Percentiles rank a stretch among this genome's conserved stretches.
These are phyloP conservation scores for Nymphicus hollandicus DNA, from an alignment of 2,113 vertebrate genomes.

Conservation along the genomic window DNA sequence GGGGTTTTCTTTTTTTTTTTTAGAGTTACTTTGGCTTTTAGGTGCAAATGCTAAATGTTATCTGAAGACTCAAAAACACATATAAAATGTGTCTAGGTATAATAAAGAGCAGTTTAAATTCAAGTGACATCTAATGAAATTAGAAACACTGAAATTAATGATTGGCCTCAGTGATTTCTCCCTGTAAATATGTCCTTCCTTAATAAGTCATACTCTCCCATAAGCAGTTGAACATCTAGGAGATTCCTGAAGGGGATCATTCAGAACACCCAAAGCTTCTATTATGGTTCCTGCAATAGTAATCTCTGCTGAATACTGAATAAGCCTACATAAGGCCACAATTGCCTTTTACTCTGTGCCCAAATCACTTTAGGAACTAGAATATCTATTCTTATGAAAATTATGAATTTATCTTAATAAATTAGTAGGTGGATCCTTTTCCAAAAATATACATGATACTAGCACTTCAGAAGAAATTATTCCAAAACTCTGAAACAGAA, in stretches of 20 bases:
- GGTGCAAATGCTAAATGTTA: neutral
- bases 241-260: neutral
- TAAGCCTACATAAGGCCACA: neutral
- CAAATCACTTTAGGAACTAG: neutral
- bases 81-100: neutral
- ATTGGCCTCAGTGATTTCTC: neutral
- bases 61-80: neutral
- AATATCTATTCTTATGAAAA: neutral
- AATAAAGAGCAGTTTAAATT: neutral
- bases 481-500: neutral
- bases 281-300: neutral
- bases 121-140: neutral
- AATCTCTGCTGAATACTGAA: neutral
- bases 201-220: neutral
- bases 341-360: neutral
- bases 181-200: neutral
- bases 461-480: neutral
- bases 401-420: neutral
- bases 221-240: neutral
- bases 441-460: fast-evolving
- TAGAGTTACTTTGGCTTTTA: neutral
- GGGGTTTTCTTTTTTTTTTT: neutral
- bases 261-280: neutral
- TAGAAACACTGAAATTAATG: neutral
- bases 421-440: neutral